These are phyloP conservation scores for Hyphantria cunea DNA, from an alignment of 1,140 invertebrate genomes.

Conservation along the genomic window DNA sequence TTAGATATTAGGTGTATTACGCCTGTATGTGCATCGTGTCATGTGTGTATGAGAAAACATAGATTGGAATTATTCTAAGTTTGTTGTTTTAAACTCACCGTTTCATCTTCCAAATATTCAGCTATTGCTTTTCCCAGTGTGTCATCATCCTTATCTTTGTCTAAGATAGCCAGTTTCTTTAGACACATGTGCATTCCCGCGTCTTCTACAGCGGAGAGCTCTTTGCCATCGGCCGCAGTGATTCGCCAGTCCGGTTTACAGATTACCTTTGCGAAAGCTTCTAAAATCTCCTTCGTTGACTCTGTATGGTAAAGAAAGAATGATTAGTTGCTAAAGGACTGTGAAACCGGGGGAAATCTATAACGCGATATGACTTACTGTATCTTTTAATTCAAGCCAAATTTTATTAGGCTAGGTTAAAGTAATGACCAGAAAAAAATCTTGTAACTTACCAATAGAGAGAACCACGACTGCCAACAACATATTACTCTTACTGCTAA, in stretches of 20 bases:
- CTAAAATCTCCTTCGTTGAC: conserved; percentile 59
- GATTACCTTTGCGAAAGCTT: conserved; percentile 59
- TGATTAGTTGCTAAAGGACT: background rate
- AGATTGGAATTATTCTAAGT: no score
- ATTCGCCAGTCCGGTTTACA: conserved; percentile 67
- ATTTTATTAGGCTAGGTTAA: no score
- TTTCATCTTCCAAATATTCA: conserved; percentile 57
- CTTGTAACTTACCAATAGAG: conserved; percentile 52
- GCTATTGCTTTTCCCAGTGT: conserved; percentile 64
- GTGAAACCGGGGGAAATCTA: no score
- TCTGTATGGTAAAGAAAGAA: conserved; percentile 39
- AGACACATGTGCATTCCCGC: conserved; percentile 90
- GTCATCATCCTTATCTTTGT: conserved; percentile 68
- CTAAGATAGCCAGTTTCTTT: conserved; percentile 89
- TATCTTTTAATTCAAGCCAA: no score
- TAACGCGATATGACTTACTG: no score
- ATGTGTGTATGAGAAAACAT: no score
- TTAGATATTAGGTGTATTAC: no score
- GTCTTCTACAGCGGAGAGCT: conserved; percentile 88
- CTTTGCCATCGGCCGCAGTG: conserved; percentile 66
- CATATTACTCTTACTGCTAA: conserved; percentile 86
- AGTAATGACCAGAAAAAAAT: no score
- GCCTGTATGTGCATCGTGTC: no score
- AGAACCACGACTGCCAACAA: conserved; percentile 88
- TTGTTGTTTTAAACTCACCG: conserved; percentile 47